Evolutionary conservation across 2,888 invertebrate genomes (phyloP).

Genomic region (Leucophenga montana): DNA sequence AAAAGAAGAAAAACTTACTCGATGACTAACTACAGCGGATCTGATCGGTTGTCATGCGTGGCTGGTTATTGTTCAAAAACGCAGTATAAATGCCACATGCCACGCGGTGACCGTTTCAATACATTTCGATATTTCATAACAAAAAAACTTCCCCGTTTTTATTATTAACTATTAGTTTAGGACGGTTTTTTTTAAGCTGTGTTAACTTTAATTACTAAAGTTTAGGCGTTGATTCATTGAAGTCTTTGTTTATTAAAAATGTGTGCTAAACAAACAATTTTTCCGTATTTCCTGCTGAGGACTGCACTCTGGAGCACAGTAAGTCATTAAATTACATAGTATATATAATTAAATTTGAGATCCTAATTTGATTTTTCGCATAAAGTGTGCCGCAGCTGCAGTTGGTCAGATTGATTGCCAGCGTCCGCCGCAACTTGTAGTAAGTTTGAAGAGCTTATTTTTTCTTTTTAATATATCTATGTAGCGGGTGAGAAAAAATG

Average conservation of each 20-base stretch:
- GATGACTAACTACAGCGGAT: neutral
- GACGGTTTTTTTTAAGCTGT: neutral
- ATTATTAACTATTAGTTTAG: too few species aligned
- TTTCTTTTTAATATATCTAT: neutral
- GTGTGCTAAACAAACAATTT: neutral
- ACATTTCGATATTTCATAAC: conserved; percentile 12
- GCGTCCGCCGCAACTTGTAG: conserved; percentile 68
- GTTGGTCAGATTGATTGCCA: conserved; percentile 60
- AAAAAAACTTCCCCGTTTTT: neutral
- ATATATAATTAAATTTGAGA: neutral
- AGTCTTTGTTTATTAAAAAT: too few species aligned
- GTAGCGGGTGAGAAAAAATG: too few species aligned
- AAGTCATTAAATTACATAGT: neutral
- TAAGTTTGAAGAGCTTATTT: conserved; percentile 48
- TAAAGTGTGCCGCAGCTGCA: neutral
- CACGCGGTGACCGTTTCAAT: conserved; percentile 25
- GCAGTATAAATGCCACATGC: conserved; percentile 30
- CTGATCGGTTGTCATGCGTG: conserved; percentile 39
- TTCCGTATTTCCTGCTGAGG: neutral
- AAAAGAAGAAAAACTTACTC: too few species aligned
- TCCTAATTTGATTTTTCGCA: neutral
- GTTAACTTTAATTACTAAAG: neutral
- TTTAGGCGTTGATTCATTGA: too few species aligned
- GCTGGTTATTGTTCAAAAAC: conserved; percentile 1
- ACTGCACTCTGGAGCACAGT: neutral